Base-by-base conservation (phyloP, 2,797 vertebrate species). In the Denticeps clupeoides region DNA sequence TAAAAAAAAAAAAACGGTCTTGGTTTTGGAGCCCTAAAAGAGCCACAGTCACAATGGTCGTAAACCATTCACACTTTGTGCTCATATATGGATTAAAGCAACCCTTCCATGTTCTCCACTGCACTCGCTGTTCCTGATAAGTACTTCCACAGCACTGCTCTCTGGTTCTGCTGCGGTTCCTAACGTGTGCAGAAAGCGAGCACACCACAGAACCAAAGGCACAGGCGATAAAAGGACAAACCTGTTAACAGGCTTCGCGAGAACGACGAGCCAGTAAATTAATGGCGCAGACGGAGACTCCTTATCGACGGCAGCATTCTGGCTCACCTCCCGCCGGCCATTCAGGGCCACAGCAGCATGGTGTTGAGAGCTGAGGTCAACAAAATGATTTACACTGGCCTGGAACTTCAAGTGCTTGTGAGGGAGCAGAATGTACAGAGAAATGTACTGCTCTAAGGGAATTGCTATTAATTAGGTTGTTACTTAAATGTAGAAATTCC, bases 281-380 rank as follows among this genome's bases (percentile, higher is more conserved):
- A 62, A 67, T 60, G 48, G 26, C 53, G 48, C 32, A 51, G 62
- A 69, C 65, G 38, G 67, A 68, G 40, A 45, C 37, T 42, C 11
- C 44, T 63, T 63, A 58, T 70, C 51, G 67, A 62, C 67, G 24
- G 56, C 25, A 63, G 56, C 55, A 62, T 62, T 59, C 41, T 23
- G 28, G 32, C 15, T 60, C 56, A 42, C 56, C 33, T 60, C 53
- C 32, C 35, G 68, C 56, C 60, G 65, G 43, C 59, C 59, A 61
- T 58, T 42, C 47, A 67, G 57, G 42, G 63, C 53, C 27, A 28
- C 47, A 37, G 42, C 42, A 65, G 64, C 55, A 27, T 44, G 48
- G 43, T 22, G 49, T 45, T 49, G 59, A 63, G 62, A 69, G 37
- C 16, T 51, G 37, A 45, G 46, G 58, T 74, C 63, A 71, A 40